Percentiles rank a stretch among this genome's conserved stretches.
phyloP scores from a whole-genome alignment of 2,888 invertebrate genomes.

The Epinotia brunnichana region DNA sequence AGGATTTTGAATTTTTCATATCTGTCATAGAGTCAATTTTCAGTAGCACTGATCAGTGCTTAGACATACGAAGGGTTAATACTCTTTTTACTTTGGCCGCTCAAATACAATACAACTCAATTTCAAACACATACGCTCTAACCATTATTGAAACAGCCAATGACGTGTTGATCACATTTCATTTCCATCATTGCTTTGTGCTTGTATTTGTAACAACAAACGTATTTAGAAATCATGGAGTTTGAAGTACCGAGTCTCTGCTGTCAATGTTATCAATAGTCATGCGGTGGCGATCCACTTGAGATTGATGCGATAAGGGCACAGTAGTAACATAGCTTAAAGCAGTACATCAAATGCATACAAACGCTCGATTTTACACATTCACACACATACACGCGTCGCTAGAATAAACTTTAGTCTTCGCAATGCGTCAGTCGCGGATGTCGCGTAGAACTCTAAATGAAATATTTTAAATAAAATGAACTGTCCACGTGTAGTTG shows the following conservation, averaged over 20 bases:
- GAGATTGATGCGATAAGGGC: conserved; percentile 40
- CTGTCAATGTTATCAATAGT: conserved; percentile 35
- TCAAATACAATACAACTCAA: too few species aligned
- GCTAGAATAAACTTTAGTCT: background rate
- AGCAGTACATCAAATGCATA: background rate
- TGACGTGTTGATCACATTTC: background rate
- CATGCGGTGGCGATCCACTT: conserved; percentile 32
- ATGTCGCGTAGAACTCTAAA: too few species aligned
- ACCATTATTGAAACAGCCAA: background rate
- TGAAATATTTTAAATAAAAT: background rate
- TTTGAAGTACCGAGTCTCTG: conserved; percentile 24
- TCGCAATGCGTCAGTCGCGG: background rate
- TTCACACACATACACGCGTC: background rate
- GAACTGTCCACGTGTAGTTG: background rate
- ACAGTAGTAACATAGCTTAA: background rate
- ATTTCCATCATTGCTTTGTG: background rate
- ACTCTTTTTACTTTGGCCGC: too few species aligned
- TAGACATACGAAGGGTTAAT: too few species aligned
- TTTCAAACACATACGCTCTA: background rate
- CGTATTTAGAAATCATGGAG: conserved; percentile 21
- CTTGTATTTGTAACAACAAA: background rate
- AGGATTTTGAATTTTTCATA: too few species aligned
- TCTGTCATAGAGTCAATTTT: too few species aligned
- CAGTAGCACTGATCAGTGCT: too few species aligned
- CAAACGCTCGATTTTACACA: background rate